phyloP scores from a whole-genome alignment of 1,140 invertebrate genomes.

The Aporrectodea caliginosa region DNA sequence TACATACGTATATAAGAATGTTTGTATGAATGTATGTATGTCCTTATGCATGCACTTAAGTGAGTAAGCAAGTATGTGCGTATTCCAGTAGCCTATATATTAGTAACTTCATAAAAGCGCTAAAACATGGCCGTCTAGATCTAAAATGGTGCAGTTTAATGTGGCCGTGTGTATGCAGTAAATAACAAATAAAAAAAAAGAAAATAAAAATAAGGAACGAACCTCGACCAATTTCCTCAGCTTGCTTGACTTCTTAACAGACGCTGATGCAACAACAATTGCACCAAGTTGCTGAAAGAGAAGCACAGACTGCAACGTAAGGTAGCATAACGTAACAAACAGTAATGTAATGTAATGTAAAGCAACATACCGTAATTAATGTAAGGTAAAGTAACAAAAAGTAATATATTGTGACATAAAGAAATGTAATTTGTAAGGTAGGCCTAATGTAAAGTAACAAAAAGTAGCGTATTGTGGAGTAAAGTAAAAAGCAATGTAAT shows the following conservation, averaged over 20 bases:
- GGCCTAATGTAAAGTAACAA: background rate
- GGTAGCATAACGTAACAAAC: background rate
- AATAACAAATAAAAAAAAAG: too few species aligned
- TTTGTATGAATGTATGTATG: too few species aligned
- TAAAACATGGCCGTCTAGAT: too few species aligned
- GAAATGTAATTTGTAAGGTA: background rate
- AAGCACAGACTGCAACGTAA: slow-evolving; percentile 20
- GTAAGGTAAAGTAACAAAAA: background rate
- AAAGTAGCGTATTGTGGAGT: background rate
- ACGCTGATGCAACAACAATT: slow-evolving; percentile 84
- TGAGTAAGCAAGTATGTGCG: too few species aligned
- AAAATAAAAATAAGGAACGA: too few species aligned
- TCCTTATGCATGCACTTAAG: too few species aligned
- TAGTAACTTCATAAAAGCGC: too few species aligned
- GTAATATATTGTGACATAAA: background rate
- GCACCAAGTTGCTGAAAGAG: slow-evolving; percentile 78
- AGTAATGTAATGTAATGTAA: slow-evolving; percentile 3
- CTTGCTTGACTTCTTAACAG: slow-evolving; percentile 85
- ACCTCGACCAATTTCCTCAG: slow-evolving; percentile 81
- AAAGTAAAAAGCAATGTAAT: too few species aligned
- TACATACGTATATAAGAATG: too few species aligned
- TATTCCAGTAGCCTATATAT: too few species aligned
- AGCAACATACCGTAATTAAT: background rate
- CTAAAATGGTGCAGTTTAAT: too few species aligned
- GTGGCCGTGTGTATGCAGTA: too few species aligned